Base-by-base conservation (phyloP, 2,113 vertebrate genomes). In the Cyprinodon variegatus region DNA sequence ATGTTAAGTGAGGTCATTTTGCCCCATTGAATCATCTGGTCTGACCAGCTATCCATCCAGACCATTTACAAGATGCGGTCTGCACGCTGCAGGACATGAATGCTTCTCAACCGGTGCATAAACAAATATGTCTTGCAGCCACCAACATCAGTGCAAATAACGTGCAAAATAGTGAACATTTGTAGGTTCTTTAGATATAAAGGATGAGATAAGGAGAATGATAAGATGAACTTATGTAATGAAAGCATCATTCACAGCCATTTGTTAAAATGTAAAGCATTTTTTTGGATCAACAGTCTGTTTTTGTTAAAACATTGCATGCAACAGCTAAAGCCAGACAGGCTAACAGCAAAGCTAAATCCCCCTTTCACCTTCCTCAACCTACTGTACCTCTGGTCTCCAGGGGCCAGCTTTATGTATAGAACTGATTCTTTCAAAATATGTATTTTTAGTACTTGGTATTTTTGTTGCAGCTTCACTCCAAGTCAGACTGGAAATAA, bases 21-120 rank as follows among this genome's bases (percentile, higher is more conserved):
- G 29, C 29, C 29, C 29, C 29, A 1, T 29, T 29, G 29, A 29
- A 48, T 15, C 13, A 48, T 15, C 46, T 14, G 14, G 50, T 6
- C 50, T 20, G 15, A 53, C 17, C 50, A 20, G 29, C 29, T 29
- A 29, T 29, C 46, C 66, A 64, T 76, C 38, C 12, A 37, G 36
- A 29, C 29, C 29, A 29, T 29, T 75, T 20, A 17, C 50, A 53
- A 20, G 2, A 65, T 63, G 38, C 13, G 15, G 38, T 38, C 60
- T 62, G 60, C 41, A 61, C 11, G 20, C 59, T 38, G 37, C 20
- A 43, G 29, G 29, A 29, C 29, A 12, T 22, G 15, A 72, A 72
- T 50, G 3, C 38, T 29, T 3, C 60, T 72, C 60, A 62, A 20
- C 1, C 0, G 0, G 11, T 0, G 0, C 45, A 41, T 61, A 29